A percentile compares a stretch with the other conserved stretches of the same genome.
These are phyloP conservation scores for Peucedramus taeniatus DNA, from an alignment of 2,113 vertebrate species.

Conservation along the genomic window DNA sequence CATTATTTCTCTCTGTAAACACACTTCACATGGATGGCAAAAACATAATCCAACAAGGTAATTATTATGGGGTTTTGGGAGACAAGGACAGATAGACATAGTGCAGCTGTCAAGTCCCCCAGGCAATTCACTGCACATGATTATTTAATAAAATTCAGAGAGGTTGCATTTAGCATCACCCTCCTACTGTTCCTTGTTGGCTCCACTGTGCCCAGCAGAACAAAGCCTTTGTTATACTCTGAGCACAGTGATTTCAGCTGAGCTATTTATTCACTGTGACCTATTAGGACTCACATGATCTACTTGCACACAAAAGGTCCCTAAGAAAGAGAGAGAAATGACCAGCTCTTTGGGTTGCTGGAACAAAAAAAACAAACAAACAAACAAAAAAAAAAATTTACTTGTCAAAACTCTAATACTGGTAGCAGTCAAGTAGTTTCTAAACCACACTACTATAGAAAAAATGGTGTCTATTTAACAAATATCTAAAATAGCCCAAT, in stretches of 20 bases:
- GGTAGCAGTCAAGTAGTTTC: background rate
- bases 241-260: background rate
- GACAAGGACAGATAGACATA: background rate
- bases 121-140: background rate
- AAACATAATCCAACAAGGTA: background rate
- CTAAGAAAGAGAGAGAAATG: background rate
- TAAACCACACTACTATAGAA: background rate
- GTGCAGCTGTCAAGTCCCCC: background rate
- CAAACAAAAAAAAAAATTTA: background rate
- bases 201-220: background rate
- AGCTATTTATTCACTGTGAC: constrained; percentile 46
- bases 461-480: background rate
- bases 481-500: background rate
- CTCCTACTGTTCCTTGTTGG: constrained; percentile 10
- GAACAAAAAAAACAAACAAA: background rate
- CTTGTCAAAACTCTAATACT: background rate
- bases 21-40: background rate
- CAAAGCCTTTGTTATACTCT: constrained; percentile 42
- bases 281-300: constrained; percentile 48
- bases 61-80: background rate
- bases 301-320: constrained; percentile 14
- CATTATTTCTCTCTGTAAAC: background rate
- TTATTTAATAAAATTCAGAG: background rate
- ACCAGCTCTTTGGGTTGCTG: background rate
- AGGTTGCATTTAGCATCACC: background rate